phyloP scores from a whole-genome alignment of 2,113 vertebrate genomes.

The Candoia aspera region DNA sequence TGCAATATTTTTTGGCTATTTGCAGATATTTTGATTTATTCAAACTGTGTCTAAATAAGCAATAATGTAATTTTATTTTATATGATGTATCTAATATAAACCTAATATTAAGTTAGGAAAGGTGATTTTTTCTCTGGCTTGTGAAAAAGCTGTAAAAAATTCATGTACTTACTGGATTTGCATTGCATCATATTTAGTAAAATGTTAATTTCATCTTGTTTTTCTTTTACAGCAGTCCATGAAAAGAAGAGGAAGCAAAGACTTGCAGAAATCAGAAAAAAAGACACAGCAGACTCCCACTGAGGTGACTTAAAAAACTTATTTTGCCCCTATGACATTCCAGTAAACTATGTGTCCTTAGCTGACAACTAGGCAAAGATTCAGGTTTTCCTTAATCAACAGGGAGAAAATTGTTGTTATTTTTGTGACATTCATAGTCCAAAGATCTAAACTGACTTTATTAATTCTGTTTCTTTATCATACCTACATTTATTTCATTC shows the following conservation, averaged over 20 bases:
- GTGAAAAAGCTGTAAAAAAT: background rate
- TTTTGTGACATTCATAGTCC: background rate
- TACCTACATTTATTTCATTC: background rate
- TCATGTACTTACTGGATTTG: constrained; percentile 2
- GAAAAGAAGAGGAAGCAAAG: constrained; percentile 96
- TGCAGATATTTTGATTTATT: background rate
- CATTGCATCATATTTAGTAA: constrained; percentile 31
- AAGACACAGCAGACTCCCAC: constrained; percentile 86
- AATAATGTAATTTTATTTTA: background rate
- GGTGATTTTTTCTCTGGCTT: background rate
- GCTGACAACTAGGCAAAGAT: background rate
- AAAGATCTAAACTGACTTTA: background rate
- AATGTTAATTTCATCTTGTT: constrained; percentile 19
- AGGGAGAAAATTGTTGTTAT: background rate
- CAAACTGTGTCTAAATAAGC: background rate
- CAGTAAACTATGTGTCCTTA: background rate
- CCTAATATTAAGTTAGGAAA: background rate
- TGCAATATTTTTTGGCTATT: background rate
- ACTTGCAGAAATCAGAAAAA: constrained; percentile 89
- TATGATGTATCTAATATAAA: background rate
- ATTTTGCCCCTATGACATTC: background rate
- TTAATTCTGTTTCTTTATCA: background rate
- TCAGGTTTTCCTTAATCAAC: background rate
- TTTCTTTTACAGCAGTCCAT: constrained; percentile 83
- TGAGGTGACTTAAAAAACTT: constrained; percentile 78